Percentiles rank a stretch among this genome's conserved stretches.
Conservation (phyloP, 30 jellyfish, hydroid and myxozoan species). For the Pelagia noctiluca region DNA sequence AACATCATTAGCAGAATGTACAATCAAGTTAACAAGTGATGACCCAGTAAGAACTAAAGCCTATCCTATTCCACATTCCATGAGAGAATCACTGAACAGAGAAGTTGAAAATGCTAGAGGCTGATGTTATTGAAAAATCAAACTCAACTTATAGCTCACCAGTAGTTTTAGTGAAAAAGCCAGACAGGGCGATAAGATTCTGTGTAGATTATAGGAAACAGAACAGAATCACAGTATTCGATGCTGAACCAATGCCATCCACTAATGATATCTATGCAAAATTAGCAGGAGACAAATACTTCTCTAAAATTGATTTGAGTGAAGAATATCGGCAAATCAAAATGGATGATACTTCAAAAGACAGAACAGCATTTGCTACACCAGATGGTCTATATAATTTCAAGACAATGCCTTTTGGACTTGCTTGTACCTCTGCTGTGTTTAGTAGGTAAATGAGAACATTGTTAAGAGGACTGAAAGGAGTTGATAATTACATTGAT, state of each 20-base stretch:
- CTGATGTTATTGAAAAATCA: neutral
- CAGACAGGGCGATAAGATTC: slow-evolving; percentile 3
- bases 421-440: slow-evolving; percentile 47
- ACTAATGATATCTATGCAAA: slow-evolving; percentile 12
- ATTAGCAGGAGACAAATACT: slow-evolving; percentile 30
- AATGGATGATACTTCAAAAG: slow-evolving; percentile 19
- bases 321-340: slow-evolving; percentile 56
- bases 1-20: slow-evolving; percentile 26
- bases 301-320: slow-evolving; percentile 52
- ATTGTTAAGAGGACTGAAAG: slow-evolving; percentile 24
- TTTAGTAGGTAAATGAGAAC: slow-evolving; percentile 45
- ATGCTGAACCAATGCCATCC: slow-evolving; percentile 18
- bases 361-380: slow-evolving; percentile 42
- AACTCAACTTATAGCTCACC: neutral
- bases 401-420: slow-evolving; percentile 54
- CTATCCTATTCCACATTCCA: slow-evolving; percentile 49
- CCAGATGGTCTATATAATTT: slow-evolving; percentile 54
- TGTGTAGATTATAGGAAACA: slow-evolving; percentile 24
- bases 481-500: slow-evolving; percentile 41
- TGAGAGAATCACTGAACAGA: slow-evolving; percentile 50
- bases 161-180: slow-evolving; percentile 9
- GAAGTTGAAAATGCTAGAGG: slow-evolving; percentile 22
- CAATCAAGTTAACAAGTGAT: slow-evolving; percentile 48
- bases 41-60: slow-evolving; percentile 63
- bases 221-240: slow-evolving; percentile 2